phyloP scores from a whole-genome alignment of 2,888 invertebrate species.

The Allacma fusca region DNA sequence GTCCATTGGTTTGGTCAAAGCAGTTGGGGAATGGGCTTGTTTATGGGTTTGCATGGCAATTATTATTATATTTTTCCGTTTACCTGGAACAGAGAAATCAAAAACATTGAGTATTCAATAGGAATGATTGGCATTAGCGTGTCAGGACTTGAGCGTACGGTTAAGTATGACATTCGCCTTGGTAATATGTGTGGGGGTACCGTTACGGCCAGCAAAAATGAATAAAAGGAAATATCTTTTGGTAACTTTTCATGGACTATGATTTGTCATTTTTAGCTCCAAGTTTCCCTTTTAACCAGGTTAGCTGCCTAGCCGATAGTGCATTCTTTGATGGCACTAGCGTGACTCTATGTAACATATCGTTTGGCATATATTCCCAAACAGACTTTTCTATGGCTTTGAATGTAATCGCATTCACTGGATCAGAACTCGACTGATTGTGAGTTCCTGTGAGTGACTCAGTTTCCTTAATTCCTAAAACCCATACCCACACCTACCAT shows the following conservation, averaged over 20 bases:
- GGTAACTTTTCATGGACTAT: constrained; percentile 13
- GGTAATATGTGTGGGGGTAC: constrained; percentile 13
- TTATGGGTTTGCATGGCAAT: too few species aligned
- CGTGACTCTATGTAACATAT: constrained; percentile 14
- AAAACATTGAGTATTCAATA: not conserved
- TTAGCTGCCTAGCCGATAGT: not conserved
- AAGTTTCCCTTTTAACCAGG: constrained; percentile 19
- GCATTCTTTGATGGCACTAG: constrained; percentile 1
- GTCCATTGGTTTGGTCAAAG: too few species aligned
- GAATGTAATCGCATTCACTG: too few species aligned
- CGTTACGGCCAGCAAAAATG: constrained; percentile 1
- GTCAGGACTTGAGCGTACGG: not conserved
- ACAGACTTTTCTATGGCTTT: too few species aligned
- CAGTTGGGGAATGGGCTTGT: too few species aligned
- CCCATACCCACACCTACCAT: too few species aligned
- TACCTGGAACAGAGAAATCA: constrained; percentile 9
- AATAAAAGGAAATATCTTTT: not conserved
- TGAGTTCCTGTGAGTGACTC: too few species aligned
- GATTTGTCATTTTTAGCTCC: constrained; percentile 7
- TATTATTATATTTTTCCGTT: too few species aligned
- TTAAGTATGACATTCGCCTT: not conserved
- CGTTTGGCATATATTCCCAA: too few species aligned
- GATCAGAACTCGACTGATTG: too few species aligned
- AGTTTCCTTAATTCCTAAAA: too few species aligned
- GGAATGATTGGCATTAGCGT: constrained; percentile 19